Conservation (phyloP, 2,888 invertebrate species). For the Minunthozetes semirufus region DNA sequence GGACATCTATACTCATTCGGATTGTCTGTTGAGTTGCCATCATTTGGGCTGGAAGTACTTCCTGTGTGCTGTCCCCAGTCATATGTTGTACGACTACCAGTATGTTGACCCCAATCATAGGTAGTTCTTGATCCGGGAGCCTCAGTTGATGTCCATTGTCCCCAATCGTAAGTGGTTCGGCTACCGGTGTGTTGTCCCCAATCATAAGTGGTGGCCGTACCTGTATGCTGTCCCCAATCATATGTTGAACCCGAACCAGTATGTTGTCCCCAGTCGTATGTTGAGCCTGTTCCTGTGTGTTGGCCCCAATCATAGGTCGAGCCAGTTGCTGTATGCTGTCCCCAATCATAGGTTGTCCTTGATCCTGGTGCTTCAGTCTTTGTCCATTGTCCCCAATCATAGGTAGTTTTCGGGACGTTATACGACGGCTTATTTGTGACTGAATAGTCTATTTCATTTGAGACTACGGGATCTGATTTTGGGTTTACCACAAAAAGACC, state of each 20-base stretch:
- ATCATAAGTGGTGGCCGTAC: not conserved
- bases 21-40: not conserved
- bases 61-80: constrained; percentile 31
- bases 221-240: constrained; percentile 27
- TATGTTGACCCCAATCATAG: constrained; percentile 30
- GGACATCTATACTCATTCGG: constrained; percentile 23
- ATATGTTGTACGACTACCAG: constrained; percentile 12
- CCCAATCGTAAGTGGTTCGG: constrained; percentile 7
- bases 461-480: not conserved
- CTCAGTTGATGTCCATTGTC: not conserved
- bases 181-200: constrained; percentile 27
- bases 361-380: not conserved
- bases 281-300: constrained; percentile 21
- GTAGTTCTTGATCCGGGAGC: not conserved
- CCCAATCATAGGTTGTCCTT: constrained; percentile 34
- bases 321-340: constrained; percentile 16
- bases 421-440: not conserved
- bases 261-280: constrained; percentile 32
- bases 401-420: not conserved
- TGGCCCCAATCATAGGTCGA: constrained; percentile 30
- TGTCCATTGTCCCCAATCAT: constrained; percentile 30
- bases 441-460: not conserved
- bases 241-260: not conserved
- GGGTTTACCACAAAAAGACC: not conserved
- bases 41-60: not conserved